These are phyloP conservation scores for Hetaerina titia DNA, from an alignment of 2,888 invertebrate species.

Conservation along the genomic window DNA sequence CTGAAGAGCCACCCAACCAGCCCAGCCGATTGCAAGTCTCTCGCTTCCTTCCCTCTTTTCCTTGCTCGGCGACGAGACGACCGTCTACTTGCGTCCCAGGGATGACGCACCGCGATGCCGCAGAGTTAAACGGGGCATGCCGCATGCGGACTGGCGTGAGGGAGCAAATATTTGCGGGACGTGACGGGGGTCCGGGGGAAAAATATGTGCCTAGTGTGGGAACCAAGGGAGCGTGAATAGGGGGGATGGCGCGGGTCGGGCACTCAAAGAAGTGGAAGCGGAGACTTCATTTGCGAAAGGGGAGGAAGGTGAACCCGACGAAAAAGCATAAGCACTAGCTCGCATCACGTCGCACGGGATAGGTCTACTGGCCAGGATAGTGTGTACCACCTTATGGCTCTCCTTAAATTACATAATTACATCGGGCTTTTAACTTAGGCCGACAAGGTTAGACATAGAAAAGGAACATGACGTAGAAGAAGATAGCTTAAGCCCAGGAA, in stretches of 20 bases:
- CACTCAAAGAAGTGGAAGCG: not conserved
- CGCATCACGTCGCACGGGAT: no score
- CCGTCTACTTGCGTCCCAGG: not conserved
- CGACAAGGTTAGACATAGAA: no score
- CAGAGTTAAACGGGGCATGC: not conserved
- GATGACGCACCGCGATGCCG: not conserved
- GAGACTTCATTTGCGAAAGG: not conserved
- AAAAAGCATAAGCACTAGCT: no score
- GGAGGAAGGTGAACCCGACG: not conserved
- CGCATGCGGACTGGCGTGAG: not conserved
- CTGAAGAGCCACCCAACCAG: no score
- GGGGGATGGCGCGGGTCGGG: not conserved
- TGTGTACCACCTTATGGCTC: no score
- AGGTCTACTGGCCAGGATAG: no score
- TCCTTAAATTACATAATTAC: no score
- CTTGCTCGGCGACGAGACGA: not conserved
- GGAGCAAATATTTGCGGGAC: not conserved
- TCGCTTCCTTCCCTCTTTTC: not conserved
- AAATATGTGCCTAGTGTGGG: no score
- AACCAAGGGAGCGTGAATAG: not conserved
- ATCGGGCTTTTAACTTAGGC: no score
- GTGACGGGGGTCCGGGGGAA: not conserved
- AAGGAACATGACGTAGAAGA: no score
- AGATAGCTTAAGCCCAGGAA: no score
- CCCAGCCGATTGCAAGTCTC: not conserved